phyloP scores from a whole-genome alignment of 2,113 vertebrate species.

The Sphaerodactylus townsendi region DNA sequence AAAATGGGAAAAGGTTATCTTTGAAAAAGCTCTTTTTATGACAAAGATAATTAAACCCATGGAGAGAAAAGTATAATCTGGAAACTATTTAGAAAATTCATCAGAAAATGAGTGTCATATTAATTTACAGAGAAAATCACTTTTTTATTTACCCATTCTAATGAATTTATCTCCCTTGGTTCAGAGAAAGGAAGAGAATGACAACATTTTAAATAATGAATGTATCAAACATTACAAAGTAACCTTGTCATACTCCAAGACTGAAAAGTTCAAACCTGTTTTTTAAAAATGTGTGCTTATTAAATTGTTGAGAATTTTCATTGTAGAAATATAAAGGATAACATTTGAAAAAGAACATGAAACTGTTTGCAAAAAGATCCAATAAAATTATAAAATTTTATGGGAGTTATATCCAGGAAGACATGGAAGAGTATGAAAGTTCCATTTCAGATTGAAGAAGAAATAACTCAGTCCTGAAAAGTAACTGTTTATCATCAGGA shows the following conservation, averaged over 20 bases:
- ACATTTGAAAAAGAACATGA: constrained; percentile 44
- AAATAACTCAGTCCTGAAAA: constrained; percentile 44
- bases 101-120: constrained; percentile 68
- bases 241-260: constrained; percentile 60
- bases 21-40: constrained; percentile 73
- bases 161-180: constrained; percentile 64
- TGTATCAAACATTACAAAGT: constrained; percentile 57
- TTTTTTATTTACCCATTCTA: constrained; percentile 74
- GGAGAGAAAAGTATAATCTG: constrained; percentile 73
- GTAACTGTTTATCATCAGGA: constrained; percentile 40
- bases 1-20: constrained; percentile 74
- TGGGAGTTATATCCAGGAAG: constrained; percentile 30
- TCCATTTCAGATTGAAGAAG: constrained; percentile 35
- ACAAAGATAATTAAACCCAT: constrained; percentile 78
- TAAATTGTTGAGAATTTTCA: constrained; percentile 12
- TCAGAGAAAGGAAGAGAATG: constrained; percentile 54
- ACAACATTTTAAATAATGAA: constrained; percentile 65
- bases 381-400: constrained; percentile 25
- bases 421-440: constrained; percentile 24
- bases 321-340: constrained; percentile 10
- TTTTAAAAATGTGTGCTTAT: constrained; percentile 48
- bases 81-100: constrained; percentile 76
- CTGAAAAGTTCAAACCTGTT: constrained; percentile 49
- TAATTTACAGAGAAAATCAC: constrained; percentile 73
- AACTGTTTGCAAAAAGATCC: constrained; percentile 45